Conservation (phyloP, 2,888 invertebrate species). For the Liodrosophila aerea region DNA sequence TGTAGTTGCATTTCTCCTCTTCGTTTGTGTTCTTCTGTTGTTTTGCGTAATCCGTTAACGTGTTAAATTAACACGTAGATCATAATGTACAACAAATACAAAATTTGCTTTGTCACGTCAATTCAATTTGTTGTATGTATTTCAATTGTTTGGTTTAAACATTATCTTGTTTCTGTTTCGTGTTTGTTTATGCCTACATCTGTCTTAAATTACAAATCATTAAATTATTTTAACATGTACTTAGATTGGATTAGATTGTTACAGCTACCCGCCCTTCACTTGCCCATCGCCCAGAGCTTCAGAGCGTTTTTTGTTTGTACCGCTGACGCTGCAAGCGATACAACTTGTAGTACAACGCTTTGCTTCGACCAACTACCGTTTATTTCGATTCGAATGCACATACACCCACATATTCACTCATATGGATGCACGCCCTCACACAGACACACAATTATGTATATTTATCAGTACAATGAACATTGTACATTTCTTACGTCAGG, state of each 20-base stretch:
- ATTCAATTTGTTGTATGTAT: conserved; percentile 21
- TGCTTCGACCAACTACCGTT: conserved; percentile 55
- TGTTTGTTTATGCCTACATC: conserved; percentile 63
- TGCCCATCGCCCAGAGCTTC: conserved; percentile 61
- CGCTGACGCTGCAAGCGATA: conserved; percentile 47
- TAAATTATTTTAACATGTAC: conserved; percentile 76
- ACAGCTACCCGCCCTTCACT: conserved; percentile 74
- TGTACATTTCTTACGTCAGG: neutral
- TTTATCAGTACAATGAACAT: neutral
- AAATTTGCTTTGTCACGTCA: conserved; percentile 62
- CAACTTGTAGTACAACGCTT: conserved; percentile 69
- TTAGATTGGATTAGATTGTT: conserved; percentile 78
- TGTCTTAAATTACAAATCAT: conserved; percentile 73
- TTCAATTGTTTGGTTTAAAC: conserved; percentile 13
- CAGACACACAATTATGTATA: neutral
- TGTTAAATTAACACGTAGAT: conserved; percentile 24
- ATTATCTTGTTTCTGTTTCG: conserved; percentile 38
- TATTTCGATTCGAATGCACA: neutral
- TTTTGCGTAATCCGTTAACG: conserved; percentile 24
- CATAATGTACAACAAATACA: conserved; percentile 55
- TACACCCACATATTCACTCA: conserved; percentile 5
- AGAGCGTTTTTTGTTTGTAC: conserved; percentile 39
- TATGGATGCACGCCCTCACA: neutral
- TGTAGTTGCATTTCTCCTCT: conserved; percentile 23
- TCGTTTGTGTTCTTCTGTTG: conserved; percentile 50